Conservation (phyloP, 2,113 vertebrate genomes). For the Leucopsar rothschildi region DNA sequence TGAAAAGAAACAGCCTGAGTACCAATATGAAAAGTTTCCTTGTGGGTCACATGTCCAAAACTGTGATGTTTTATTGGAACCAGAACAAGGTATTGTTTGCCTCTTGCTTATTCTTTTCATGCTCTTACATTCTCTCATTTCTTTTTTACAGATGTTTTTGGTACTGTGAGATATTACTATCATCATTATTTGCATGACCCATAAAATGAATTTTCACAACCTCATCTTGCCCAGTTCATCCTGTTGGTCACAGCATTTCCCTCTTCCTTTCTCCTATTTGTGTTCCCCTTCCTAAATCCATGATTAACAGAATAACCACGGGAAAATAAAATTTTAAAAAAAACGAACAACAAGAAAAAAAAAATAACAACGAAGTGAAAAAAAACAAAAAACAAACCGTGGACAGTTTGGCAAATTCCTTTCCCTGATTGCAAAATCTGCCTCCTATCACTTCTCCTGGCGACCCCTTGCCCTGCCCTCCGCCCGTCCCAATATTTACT, state of each 20-base stretch:
- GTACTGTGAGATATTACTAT: conserved; percentile 36
- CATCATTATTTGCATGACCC: not conserved
- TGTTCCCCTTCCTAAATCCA: not conserved
- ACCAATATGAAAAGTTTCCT: not conserved
- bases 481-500: not conserved
- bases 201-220: not conserved
- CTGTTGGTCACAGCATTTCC: not conserved
- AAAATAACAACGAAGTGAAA: not conserved
- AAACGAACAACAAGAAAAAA: not conserved
- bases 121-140: not conserved
- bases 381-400: not conserved
- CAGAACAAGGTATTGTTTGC: conserved; percentile 22
- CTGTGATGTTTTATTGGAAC: conserved; percentile 63
- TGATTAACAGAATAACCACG: not conserved
- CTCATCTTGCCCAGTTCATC: not conserved
- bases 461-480: not conserved
- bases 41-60: not conserved
- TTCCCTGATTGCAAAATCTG: conserved; percentile 42
- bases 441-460: not conserved
- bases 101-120: conserved; percentile 53
- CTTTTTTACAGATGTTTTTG: conserved; percentile 68
- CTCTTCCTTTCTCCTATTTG: not conserved
- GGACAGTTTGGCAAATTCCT: conserved; percentile 54
- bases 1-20: not conserved
- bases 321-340: not conserved